Evolutionary conservation across 1,140 invertebrate species (phyloP), one percentile per base, ranked within the genome.

Genomic region (Caerostris extrusa): DNA sequence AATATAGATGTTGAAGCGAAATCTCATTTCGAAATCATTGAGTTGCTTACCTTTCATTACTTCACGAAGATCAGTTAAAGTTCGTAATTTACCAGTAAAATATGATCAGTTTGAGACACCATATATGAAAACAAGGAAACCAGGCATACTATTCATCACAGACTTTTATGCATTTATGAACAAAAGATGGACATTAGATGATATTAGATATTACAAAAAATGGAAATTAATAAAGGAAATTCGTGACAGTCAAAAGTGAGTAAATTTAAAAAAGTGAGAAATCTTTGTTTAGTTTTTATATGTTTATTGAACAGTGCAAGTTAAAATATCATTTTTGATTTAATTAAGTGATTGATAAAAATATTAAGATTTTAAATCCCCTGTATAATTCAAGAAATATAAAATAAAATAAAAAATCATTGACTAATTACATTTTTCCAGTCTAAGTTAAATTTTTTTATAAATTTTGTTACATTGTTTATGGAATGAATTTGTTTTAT

Each of bases 151-250:
- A 3, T 67, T 61, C 10, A 2, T 67, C 2, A 92, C 90, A 17
- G 55, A 92, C n/a, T 85, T 92, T 85, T 85, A 82, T 67, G 90
- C 90, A 7, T 50, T 92, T 57, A 19, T 88, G 7, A 17, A 88
- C 7, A 61, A 60, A 88, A 88, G 50, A n/a, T 88, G 86, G 86
- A 67, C 86, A 50, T 57, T 34, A 4, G 53, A 19, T 88, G 86
- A 61, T 50, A 64, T 88, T 19, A 64, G 64, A 17, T 8, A 88
- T 50, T 53, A 7, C 19, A 4, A n/a, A 5, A 88, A 64, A 55
- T 57, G 50, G 61, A 88, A 64, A 57, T 12, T 3, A 4, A 88
- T 88, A 19, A 64, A 53, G 5, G 60, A 64, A 67, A 0, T 88
- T 14, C 58, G 19, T 3, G 60, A 61, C 6, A 17, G 50, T 67